These are phyloP conservation scores for Magallana gigas DNA, from an alignment of 1,140 invertebrate genomes.

Conservation along the genomic window DNA sequence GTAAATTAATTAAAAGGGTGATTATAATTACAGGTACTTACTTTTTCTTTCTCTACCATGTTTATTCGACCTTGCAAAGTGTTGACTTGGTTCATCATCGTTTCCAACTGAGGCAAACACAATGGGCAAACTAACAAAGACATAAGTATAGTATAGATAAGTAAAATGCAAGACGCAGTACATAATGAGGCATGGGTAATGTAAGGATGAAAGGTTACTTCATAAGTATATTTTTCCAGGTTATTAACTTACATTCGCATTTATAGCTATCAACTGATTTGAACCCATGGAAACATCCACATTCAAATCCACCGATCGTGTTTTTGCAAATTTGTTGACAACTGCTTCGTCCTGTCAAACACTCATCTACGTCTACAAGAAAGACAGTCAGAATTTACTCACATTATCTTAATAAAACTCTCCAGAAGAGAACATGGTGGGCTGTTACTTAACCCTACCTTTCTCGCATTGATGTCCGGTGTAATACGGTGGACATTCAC, in stretches of 20 bases:
- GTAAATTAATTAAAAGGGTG: too few relatives aligned
- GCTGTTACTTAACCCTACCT: constrained; percentile 40
- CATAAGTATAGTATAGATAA: not conserved
- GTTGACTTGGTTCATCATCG: constrained; percentile 54
- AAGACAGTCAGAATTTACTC: not conserved
- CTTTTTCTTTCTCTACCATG: constrained; percentile 53
- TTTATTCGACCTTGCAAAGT: constrained; percentile 47
- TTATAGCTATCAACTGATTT: constrained; percentile 27
- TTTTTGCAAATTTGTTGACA: constrained; percentile 57
- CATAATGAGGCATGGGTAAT: not conserved
- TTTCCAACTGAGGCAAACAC: constrained; percentile 47
- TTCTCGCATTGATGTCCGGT: constrained; percentile 62
- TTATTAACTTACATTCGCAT: constrained; percentile 48
- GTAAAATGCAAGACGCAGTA: not conserved
- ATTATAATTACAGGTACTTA: not conserved
- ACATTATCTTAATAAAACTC: not conserved
- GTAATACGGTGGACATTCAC: constrained; percentile 60
- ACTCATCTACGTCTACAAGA: constrained; percentile 52
- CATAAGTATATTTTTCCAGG: not conserved
- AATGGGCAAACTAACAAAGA: constrained; percentile 49
- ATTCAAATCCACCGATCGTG: constrained; percentile 49
- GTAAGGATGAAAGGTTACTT: not conserved
- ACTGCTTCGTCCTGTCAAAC: constrained; percentile 35
- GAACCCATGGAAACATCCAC: constrained; percentile 51
- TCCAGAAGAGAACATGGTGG: not conserved